Evolutionary conservation across 1,140 invertebrate genomes (phyloP).

Genomic region (Drusus annulatus): DNA sequence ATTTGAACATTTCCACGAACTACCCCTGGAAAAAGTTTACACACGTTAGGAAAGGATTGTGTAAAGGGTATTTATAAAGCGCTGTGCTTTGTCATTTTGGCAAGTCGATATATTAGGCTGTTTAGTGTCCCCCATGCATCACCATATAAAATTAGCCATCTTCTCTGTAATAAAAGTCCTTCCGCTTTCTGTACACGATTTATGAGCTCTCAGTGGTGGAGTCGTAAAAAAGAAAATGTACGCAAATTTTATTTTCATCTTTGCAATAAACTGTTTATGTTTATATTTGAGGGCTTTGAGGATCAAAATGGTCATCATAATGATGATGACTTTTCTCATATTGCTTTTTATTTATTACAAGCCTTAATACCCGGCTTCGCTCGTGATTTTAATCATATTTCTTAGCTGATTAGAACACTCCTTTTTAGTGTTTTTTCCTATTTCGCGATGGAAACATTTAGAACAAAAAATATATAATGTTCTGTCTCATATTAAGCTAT

Average conservation of each 20-base stretch:
- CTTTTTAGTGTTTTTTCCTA: too few species aligned
- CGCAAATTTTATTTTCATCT: constrained; percentile 30
- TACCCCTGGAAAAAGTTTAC: too few species aligned
- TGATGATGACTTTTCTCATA: neutral
- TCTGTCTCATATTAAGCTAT: too few species aligned
- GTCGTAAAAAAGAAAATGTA: constrained; percentile 14
- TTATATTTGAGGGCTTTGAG: constrained; percentile 18
- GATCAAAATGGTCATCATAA: neutral
- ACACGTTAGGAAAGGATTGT: neutral
- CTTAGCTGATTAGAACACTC: too few species aligned
- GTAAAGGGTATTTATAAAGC: constrained; percentile 20
- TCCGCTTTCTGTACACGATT: constrained; percentile 22
- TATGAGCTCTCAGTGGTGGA: constrained; percentile 28
- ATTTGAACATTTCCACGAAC: too few species aligned
- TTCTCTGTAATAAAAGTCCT: constrained; percentile 25
- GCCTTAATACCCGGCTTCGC: too few species aligned
- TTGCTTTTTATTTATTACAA: too few species aligned
- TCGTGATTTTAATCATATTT: too few species aligned
- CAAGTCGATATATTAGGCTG: constrained; percentile 29
- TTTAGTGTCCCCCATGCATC: constrained; percentile 28
- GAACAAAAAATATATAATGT: too few species aligned
- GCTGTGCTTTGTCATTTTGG: constrained; percentile 33
- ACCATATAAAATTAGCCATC: constrained; percentile 39
- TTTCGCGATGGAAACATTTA: too few species aligned
- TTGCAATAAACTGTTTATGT: constrained; percentile 31